phyloP scores from a whole-genome alignment of 2,797 vertebrate genomes.

The Manis pentadactyla region DNA sequence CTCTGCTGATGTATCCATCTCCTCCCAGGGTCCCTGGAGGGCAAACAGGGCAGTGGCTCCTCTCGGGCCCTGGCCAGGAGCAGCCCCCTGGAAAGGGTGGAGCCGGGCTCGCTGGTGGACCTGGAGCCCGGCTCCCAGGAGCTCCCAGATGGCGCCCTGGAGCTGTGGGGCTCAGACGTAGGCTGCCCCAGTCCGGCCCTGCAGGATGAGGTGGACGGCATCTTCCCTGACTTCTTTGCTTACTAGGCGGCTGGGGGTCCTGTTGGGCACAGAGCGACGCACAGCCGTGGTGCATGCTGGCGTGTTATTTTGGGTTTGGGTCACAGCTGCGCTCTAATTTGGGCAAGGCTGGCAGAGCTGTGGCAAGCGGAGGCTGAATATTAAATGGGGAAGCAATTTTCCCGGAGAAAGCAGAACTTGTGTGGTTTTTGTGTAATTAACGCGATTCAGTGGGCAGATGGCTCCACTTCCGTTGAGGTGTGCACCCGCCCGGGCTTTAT shows the following conservation, averaged over 20 bases:
- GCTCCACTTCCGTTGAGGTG: rapidly evolving
- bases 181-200: background rate
- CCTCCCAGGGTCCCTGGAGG: constrained; percentile 54
- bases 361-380: background rate
- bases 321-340: constrained; percentile 16
- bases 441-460: background rate
- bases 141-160: background rate
- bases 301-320: background rate
- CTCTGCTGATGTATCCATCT: rapidly evolving
- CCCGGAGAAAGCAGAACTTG: background rate
- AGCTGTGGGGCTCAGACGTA: constrained; percentile 2
- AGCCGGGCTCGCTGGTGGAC: background rate
- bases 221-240: constrained; percentile 57
- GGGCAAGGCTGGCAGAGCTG: background rate
- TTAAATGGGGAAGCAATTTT: constrained; percentile 23
- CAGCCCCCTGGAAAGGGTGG: background rate
- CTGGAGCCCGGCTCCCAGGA: background rate
- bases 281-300: rapidly evolving
- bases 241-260: background rate
- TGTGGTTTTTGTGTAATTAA: constrained; percentile 25
- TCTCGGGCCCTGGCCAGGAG: background rate
- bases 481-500: background rate
- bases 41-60: background rate
- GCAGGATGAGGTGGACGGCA: constrained; percentile 50
- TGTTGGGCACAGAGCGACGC: background rate